phyloP scores from a whole-genome alignment of 2,797 vertebrate species.

The Simalia tracyae region DNA sequence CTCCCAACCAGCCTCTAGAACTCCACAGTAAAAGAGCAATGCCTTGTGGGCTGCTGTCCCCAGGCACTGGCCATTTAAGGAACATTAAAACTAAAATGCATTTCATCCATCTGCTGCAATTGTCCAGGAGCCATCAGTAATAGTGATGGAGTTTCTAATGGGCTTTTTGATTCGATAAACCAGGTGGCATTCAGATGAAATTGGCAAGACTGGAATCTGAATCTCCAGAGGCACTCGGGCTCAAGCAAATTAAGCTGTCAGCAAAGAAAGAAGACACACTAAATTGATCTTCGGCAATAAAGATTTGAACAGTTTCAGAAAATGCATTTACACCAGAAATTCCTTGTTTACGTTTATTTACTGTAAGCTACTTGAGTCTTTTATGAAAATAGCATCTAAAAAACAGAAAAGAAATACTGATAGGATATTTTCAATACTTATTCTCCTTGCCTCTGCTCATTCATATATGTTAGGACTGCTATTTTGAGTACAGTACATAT shows the following conservation, averaged over 20 bases:
- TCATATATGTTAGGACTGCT: no score
- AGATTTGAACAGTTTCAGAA: background rate
- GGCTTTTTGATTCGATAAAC: conserved; percentile 3
- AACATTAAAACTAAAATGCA: background rate
- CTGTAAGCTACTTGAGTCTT: background rate
- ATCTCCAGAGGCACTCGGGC: background rate
- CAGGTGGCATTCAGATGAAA: conserved; percentile 19
- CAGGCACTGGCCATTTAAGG: background rate
- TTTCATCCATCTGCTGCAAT: conserved; percentile 7
- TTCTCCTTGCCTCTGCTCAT: background rate
- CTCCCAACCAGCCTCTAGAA: background rate
- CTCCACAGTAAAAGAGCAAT: background rate
- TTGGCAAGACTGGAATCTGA: background rate
- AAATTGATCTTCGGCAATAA: background rate
- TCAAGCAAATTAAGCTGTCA: background rate
- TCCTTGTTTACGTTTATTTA: background rate
- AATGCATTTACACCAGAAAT: background rate
- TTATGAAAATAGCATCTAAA: background rate
- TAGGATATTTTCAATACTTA: background rate
- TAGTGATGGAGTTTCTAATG: background rate
- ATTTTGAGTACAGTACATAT: background rate
- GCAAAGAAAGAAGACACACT: background rate
- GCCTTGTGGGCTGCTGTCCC: background rate
- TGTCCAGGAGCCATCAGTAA: background rate
- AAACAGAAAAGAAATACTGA: background rate